Base-by-base conservation (phyloP, 1,140 invertebrate species). In the Rhizoglyphus robini region DNA sequence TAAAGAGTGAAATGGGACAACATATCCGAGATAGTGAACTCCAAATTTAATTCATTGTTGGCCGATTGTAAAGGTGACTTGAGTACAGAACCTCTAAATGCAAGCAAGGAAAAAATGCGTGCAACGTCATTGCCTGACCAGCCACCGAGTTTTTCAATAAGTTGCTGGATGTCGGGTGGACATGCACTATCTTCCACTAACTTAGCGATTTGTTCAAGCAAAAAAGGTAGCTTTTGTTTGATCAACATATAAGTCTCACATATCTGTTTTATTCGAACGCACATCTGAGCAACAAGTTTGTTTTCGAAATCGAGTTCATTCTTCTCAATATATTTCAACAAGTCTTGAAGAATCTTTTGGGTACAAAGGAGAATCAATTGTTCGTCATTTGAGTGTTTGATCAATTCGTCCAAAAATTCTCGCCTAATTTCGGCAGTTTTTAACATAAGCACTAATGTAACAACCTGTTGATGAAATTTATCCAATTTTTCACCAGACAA, bases 241-340 rank as follows among this genome's bases (percentile, higher is more conserved):
- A 59, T 3, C 3, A 3, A 20, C 4, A 41, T 4, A 46, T 65
- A 65, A 29, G n/a, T 60, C n/a, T 36, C 11, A 60, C 51, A 65
- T 23, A 78, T 65, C 34, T 71, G 68, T 4, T 71, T 65, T 67
- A 76, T 70, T 54, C 72, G 65, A 23, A 73, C 71, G 67, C 75
- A 76, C 57, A 71, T 75, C 49, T 74, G 72, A 32, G 75, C 67
- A 63, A 78, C 69, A 30, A 76, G 65, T 34, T 73, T 72, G 32
- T 72, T 73, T 65, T 77, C 76, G 63, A 76, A 73, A 65, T 78
- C 76, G 13, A 73, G 54, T 32, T 68, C 70, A 29, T 71, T 69
- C 46, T 23, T 64, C 4, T 49, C 46, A n/a, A 64, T 27, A 11
- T 3, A 49, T 36, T 47, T 1, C 3, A 64, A 23, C 27, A 64